Evolutionary conservation across 2,888 invertebrate species (phyloP).

Genomic region (Tuberolachnus salignus): DNA sequence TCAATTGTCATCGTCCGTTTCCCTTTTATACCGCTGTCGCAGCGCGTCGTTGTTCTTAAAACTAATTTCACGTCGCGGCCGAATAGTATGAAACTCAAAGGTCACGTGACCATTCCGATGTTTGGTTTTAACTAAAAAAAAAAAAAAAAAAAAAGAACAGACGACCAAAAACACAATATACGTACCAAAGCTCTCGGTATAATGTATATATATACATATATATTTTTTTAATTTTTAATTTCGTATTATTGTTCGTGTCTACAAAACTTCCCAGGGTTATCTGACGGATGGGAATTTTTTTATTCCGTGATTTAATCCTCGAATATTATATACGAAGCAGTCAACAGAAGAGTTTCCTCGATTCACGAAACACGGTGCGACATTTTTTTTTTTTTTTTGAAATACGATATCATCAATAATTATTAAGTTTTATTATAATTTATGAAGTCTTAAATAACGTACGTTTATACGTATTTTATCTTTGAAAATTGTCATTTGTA

Average conservation of each 20-base stretch:
- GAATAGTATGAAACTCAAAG: slow-evolving; percentile 5
- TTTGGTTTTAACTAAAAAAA: slow-evolving; percentile 45
- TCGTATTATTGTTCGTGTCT: neutral
- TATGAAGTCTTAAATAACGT: too few relatives aligned
- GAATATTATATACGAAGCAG: neutral
- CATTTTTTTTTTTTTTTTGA: too few relatives aligned
- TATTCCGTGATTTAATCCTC: neutral
- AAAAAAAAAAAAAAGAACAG: slow-evolving; percentile 15
- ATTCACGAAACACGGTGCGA: neutral
- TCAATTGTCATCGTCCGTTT: slow-evolving; percentile 43
- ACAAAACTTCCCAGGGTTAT: slow-evolving; percentile 13
- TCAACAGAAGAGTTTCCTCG: neutral
- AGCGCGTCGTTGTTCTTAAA: slow-evolving; percentile 8
- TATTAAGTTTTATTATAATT: too few relatives aligned
- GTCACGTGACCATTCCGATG: slow-evolving; percentile 29
- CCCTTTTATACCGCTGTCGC: neutral
- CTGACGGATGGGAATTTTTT: slow-evolving; percentile 20
- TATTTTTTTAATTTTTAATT: neutral
- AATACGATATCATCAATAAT: too few relatives aligned
- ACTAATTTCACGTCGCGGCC: slow-evolving; percentile 37
- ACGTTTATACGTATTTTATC: too few relatives aligned
- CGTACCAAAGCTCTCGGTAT: neutral
- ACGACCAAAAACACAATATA: slow-evolving; percentile 27
- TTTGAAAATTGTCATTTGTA: too few relatives aligned
- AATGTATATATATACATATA: too few relatives aligned